phyloP scores from a whole-genome alignment of 2,113 vertebrate genomes.

The Rhinoderma darwinii region DNA sequence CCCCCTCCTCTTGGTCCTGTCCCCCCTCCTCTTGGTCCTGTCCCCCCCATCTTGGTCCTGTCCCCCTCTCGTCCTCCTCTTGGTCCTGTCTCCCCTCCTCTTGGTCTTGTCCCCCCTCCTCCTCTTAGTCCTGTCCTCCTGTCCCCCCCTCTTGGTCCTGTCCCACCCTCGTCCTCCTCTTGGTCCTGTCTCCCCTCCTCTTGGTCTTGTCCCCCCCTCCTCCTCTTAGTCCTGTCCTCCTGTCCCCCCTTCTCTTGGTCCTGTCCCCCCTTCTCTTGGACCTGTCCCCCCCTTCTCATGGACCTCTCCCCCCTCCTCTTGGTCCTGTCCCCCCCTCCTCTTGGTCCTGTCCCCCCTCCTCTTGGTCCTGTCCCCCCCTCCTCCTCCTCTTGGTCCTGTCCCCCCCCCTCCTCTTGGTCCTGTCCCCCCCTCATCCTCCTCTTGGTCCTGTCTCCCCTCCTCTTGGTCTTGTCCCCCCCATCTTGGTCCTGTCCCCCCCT shows the following conservation, averaged over 20 bases:
- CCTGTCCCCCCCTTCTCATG: not conserved
- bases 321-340: no score
- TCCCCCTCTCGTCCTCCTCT: not conserved
- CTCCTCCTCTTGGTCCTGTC: not conserved
- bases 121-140: not conserved
- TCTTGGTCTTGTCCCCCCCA: not conserved
- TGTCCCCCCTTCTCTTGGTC: not conserved
- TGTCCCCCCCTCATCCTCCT: not conserved
- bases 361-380: no score
- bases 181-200: no score
- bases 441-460: not conserved
- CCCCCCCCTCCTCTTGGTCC: not conserved
- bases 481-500: not conserved
- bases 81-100: not conserved
- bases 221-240: not conserved
- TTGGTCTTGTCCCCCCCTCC: not conserved
- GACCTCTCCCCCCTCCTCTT: not conserved
- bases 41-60: not conserved
- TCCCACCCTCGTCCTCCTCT: no score
- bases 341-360: no score
- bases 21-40: not conserved
- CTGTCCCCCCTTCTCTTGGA: not conserved
- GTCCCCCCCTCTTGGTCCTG: not conserved
- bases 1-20: no score
- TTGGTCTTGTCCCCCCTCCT: not conserved